phyloP scores from a whole-genome alignment of 2,797 vertebrate species.

The Oryzias dopingdopingensis region DNA sequence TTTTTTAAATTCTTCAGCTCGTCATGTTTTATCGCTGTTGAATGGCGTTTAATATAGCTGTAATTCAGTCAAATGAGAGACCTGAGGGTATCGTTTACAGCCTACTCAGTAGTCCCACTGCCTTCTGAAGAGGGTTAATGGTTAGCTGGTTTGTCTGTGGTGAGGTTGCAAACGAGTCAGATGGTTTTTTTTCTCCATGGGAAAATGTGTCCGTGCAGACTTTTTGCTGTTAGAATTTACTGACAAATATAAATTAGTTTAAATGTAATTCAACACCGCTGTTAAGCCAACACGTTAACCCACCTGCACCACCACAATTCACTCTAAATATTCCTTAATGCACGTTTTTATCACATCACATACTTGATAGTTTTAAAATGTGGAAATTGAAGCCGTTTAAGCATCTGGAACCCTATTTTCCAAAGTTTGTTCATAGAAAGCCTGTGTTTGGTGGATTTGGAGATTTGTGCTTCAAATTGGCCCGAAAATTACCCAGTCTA shows the following conservation, averaged over 20 bases:
- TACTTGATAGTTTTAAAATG: conserved; percentile 14
- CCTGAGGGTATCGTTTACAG: conserved; percentile 31
- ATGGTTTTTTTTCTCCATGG: conserved; percentile 56
- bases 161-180: conserved; percentile 67
- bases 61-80: conserved; percentile 39
- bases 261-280: conserved; percentile 56
- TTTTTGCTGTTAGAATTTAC: conserved; percentile 46
- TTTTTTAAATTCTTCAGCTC: background rate
- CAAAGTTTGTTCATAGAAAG: conserved; percentile 7
- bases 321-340: conserved; percentile 7
- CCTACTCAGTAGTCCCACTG: conserved; percentile 25
- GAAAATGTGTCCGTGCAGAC: conserved; percentile 44
- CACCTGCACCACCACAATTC: conserved; percentile 37
- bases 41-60: conserved; percentile 18
- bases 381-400: conserved; percentile 3
- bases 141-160: conserved; percentile 56
- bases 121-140: conserved; percentile 42
- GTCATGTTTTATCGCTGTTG: conserved; percentile 12
- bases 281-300: conserved; percentile 50
- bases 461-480: conserved; percentile 18
- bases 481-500: conserved; percentile 5
- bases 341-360: conserved; percentile 12
- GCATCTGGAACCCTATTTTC: conserved; percentile 5
- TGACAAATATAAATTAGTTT: conserved; percentile 66
- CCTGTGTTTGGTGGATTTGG: background rate